A percentile compares a stretch with the other conserved stretches of the same genome.
Evolutionary conservation across 2,113 vertebrate genomes (phyloP).

Genomic region (Ellobius talpinus): DNA sequence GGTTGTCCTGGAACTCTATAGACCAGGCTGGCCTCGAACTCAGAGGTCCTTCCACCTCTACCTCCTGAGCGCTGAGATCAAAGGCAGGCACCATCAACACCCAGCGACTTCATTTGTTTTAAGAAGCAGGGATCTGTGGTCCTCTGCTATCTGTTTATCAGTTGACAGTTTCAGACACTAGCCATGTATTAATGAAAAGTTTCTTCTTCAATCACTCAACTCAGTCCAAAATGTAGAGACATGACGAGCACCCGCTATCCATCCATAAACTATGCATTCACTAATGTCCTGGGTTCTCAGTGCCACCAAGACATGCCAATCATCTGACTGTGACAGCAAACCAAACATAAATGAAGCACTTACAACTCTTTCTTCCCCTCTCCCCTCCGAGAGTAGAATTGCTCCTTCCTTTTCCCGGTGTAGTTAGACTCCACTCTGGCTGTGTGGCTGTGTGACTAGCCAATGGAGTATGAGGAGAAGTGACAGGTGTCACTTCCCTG

Average conservation of each 20-base stretch:
- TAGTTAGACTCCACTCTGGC: neutral
- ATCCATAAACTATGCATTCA: conserved; percentile 20
- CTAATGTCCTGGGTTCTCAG: conserved; percentile 32
- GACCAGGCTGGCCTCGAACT: too few species aligned
- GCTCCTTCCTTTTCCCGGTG: neutral
- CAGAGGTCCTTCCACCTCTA: too few species aligned
- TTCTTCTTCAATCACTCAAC: conserved; percentile 55
- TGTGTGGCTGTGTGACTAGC: neutral
- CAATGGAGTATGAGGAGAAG: neutral
- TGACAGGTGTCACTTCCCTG: neutral
- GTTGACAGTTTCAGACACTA: conserved; percentile 62
- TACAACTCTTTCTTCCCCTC: neutral
- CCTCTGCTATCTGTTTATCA: conserved; percentile 59
- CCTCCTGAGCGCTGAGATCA: too few species aligned
- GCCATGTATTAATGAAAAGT: conserved; percentile 39
- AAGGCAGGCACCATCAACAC: too few species aligned
- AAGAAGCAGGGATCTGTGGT: conserved; percentile 45
- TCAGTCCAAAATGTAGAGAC: conserved; percentile 49
- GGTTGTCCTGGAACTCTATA: too few species aligned
- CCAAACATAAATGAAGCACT: neutral
- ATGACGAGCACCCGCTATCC: conserved; percentile 42
- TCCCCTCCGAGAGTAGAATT: neutral
- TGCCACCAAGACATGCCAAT: neutral
- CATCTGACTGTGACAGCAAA: neutral
- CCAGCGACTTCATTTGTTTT: conserved; percentile 63